These are phyloP conservation scores for Macrosteles quadrilineatus DNA, from an alignment of 1,140 invertebrate species.

Conservation along the genomic window DNA sequence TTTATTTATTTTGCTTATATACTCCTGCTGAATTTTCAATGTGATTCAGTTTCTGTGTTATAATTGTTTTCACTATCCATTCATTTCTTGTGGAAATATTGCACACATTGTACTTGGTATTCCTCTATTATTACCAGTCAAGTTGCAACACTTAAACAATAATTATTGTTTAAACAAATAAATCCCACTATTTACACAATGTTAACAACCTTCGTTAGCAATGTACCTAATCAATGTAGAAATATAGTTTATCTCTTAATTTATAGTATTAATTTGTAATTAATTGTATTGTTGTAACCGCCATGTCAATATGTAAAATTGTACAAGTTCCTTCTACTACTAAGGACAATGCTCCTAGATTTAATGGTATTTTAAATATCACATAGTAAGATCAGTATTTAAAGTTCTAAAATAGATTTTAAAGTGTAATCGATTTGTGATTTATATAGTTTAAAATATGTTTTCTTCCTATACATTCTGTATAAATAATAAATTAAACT, in stretches of 20 bases:
- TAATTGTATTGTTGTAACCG: constrained; percentile 2
- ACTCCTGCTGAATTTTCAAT: no score
- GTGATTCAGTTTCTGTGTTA: no score
- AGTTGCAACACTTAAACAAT: no score
- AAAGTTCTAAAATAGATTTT: background rate
- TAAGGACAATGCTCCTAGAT: constrained; percentile 4
- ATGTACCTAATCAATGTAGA: no score
- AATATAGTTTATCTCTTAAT: background rate
- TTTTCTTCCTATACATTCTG: constrained; percentile 10
- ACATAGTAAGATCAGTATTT: constrained; percentile 2
- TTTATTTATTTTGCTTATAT: no score
- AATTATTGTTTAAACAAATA: no score
- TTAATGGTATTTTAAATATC: background rate
- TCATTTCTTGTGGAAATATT: no score
- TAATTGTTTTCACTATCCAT: no score
- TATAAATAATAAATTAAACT: background rate
- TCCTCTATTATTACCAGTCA: no score
- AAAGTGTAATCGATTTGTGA: constrained; percentile 1
- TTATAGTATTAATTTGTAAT: background rate
- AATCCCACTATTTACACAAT: no score
- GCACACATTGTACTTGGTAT: no score
- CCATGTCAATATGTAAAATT: background rate
- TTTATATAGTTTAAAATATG: constrained; percentile 10
- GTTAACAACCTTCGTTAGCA: no score
- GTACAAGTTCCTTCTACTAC: constrained; percentile 13